Conservation (phyloP, 2,888 invertebrate species). For the Tenthredo distinguenda region DNA sequence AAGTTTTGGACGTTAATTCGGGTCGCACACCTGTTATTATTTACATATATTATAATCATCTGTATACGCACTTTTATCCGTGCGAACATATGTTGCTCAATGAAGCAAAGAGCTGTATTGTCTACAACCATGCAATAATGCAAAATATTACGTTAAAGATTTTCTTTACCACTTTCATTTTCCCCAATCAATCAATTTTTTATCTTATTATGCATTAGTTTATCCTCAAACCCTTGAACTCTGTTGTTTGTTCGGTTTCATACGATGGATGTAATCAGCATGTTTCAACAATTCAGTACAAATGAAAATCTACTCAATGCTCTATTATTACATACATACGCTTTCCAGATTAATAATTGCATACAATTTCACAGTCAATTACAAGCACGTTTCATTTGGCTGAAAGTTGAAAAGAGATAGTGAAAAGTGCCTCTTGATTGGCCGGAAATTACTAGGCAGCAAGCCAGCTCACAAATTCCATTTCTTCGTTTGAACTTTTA, state of each 20-base stretch:
- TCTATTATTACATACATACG: neutral
- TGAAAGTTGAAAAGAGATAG: neutral
- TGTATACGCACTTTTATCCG: neutral
- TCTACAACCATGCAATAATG: neutral
- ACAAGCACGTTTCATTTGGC: neutral
- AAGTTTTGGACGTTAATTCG: constrained; percentile 57
- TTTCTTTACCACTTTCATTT: neutral
- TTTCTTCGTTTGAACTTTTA: neutral
- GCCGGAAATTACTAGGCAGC: neutral
- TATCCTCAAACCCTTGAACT: constrained; percentile 36
- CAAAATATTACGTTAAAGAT: neutral
- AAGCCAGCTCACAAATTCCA: neutral
- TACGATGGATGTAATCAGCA: neutral
- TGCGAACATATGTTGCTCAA: neutral
- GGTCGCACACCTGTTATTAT: neutral
- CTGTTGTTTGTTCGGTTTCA: neutral
- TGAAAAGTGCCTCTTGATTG: neutral
- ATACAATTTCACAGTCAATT: neutral
- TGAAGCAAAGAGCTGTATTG: neutral
- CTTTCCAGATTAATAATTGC: neutral
- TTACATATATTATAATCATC: neutral
- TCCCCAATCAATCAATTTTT: constrained; percentile 33
- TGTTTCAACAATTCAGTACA: neutral
- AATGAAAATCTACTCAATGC: neutral
- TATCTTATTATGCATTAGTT: constrained; percentile 19